A percentile compares a stretch with the other conserved stretches of the same genome.
These are phyloP conservation scores for Aphelocoma coerulescens DNA, from an alignment of 2,113 vertebrate genomes.

Conservation along the genomic window DNA sequence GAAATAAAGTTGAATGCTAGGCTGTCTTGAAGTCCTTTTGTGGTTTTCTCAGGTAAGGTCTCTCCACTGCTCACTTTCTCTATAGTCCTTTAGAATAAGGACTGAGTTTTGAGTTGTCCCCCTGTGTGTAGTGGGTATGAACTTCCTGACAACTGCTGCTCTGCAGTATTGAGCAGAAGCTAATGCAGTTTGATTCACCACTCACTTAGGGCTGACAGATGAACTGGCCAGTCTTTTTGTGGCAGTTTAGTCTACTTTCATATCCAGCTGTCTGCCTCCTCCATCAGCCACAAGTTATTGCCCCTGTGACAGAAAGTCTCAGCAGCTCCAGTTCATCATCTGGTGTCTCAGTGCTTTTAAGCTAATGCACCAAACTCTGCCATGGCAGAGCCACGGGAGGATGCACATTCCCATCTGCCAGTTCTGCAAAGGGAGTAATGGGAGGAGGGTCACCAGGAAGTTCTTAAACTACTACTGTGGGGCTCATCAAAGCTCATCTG, in stretches of 20 bases:
- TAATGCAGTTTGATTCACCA: slow-evolving; percentile 10
- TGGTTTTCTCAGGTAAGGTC: background rate
- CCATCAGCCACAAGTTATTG: slow-evolving; percentile 41
- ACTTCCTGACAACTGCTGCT: background rate
- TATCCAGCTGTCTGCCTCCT: slow-evolving; percentile 37
- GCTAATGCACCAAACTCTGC: background rate
- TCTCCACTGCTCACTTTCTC: background rate
- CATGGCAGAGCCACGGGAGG: background rate
- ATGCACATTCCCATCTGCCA: background rate
- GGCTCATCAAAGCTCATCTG: slow-evolving; percentile 17
- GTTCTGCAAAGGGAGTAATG: background rate
- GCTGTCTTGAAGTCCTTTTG: background rate
- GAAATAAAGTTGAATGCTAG: background rate
- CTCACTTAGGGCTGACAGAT: slow-evolving; percentile 31
- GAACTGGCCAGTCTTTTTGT: slow-evolving; percentile 37
- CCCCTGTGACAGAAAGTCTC: slow-evolving; percentile 19
- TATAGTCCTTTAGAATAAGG: background rate
- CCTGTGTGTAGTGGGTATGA: background rate
- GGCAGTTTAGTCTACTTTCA: slow-evolving; percentile 47
- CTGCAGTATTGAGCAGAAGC: background rate
- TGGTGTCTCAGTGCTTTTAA: slow-evolving; percentile 35
- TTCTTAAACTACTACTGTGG: background rate
- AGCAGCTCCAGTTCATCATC: slow-evolving; percentile 27
- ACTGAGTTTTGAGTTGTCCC: background rate
- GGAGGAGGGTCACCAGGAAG: slow-evolving; percentile 10